Evolutionary conservation across 2,797 vertebrate genomes (phyloP).

Genomic region (Glyptemys insculpta): DNA sequence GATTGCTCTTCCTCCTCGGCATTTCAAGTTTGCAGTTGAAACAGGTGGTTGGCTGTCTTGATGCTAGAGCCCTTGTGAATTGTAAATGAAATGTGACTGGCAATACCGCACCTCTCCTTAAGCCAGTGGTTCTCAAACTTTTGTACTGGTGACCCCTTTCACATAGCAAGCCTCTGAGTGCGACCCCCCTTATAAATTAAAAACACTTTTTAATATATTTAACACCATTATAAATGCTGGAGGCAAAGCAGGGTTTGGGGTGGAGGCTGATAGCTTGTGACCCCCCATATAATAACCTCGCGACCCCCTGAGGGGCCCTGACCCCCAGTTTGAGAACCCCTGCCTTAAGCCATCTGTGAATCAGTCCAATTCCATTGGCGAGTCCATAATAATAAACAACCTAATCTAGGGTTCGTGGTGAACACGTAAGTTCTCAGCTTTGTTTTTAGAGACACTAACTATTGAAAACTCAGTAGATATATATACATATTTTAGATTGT

Average conservation of each 20-base stretch:
- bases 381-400: not conserved
- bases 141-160: no score
- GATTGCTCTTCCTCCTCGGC: constrained; percentile 72
- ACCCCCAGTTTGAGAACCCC: no score
- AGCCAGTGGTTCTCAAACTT: not conserved
- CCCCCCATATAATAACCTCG: no score
- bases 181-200: no score
- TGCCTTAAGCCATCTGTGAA: constrained; percentile 60
- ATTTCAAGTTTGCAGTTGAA: constrained; percentile 76
- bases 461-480: not conserved
- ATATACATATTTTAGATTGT: fast-evolving
- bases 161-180: no score
- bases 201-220: no score
- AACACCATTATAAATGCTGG: no score
- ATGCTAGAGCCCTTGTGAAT: constrained; percentile 69
- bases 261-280: no score
- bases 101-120: constrained; percentile 60
- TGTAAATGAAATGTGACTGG: constrained; percentile 75
- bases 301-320: no score
- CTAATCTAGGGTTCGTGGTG: constrained; percentile 14
- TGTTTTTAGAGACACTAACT: constrained; percentile 8
- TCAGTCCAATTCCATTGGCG: not conserved
- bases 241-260: no score
- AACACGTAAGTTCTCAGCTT: constrained; percentile 42
- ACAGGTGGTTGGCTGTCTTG: constrained; percentile 58